Evolutionary conservation across 1,140 invertebrate species (phyloP).

Genomic region (Papilio helenus): DNA sequence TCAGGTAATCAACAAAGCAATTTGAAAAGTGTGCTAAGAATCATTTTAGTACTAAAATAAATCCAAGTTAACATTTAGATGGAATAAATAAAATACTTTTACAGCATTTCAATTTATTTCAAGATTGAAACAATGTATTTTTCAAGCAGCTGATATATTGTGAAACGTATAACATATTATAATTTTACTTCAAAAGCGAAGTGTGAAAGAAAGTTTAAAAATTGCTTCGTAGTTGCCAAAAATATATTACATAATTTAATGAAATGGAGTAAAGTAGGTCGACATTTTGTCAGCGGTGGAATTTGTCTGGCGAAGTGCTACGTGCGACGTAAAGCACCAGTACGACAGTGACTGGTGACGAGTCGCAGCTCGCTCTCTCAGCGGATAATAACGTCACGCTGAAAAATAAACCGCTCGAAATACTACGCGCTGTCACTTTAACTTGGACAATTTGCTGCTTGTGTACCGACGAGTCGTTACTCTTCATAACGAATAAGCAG

Average conservation of each 20-base stretch:
- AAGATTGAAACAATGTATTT: neutral
- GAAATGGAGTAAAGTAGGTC: slow-evolving; percentile 52
- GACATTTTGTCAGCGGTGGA: slow-evolving; percentile 47
- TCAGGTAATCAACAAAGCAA: neutral
- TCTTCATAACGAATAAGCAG: slow-evolving; percentile 26
- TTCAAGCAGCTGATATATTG: neutral
- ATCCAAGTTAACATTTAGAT: neutral
- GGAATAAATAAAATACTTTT: neutral
- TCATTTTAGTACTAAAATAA: neutral
- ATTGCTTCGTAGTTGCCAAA: slow-evolving; percentile 26
- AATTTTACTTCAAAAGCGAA: slow-evolving; percentile 5
- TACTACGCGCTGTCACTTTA: slow-evolving; percentile 14
- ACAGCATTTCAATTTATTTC: slow-evolving; percentile 3
- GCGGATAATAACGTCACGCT: slow-evolving; percentile 48
- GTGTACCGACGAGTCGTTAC: slow-evolving; percentile 1
- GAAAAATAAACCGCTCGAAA: slow-evolving; percentile 24
- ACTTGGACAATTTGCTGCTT: slow-evolving; percentile 21
- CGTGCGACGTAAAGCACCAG: slow-evolving; percentile 51
- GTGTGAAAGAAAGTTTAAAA: slow-evolving; percentile 29
- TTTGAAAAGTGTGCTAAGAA: neutral
- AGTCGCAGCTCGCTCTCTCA: slow-evolving; percentile 57
- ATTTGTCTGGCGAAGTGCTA: slow-evolving; percentile 46
- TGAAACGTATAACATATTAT: neutral
- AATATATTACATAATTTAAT: slow-evolving; percentile 37
- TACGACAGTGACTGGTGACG: slow-evolving; percentile 63